Base-by-base conservation (phyloP, 2,113 vertebrate species). In the Dicrurus megarhynchus region DNA sequence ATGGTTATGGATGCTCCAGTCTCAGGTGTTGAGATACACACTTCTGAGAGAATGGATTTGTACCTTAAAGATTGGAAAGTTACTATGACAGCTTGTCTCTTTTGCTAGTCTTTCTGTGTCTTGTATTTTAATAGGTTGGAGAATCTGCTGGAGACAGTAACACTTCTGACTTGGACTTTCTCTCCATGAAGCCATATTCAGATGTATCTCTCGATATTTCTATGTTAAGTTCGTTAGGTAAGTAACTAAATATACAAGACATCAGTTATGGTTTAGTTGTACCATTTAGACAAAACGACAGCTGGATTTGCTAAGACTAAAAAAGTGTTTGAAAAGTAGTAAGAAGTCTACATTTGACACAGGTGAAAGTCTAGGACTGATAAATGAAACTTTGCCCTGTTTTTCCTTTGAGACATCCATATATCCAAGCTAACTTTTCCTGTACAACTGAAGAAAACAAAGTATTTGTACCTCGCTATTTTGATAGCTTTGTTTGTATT, bases 181-280 rank as follows among this genome's bases (percentile, higher is more conserved):
- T 99, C 95, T 98, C 99, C 10, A 97, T 99, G 97, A 99, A 99
- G 97, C 97, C 97, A 1, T 99, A 99, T 85, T 98, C 99, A 2
- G 99, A 99, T 44, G 98, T 99, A 68, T 99, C 99, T 71, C 97
- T 99, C 28, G 99, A 99, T 87, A 99, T 99, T 93, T 99, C 99
- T 61, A 97, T 99, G 98, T 98, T 99, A 39, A 98, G 98, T 97
- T 98, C 99, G 1, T 97, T 99, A 90, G 99, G 99, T 99, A 95
- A 97, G 97, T 98, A 50, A 71, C 26, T 61, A 75, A 64, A 50
- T 67, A 33, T 6, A 39, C 5, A 41, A 21, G 16, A 55, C 16
- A 13, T 81, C 20, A 47, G 2, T 47, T 68, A 18, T 6, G 22
- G 11, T 74, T 81, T 64, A 57, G 5, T 57, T 70, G 16, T 55